Evolutionary conservation across 2,888 invertebrate genomes (phyloP), one percentile per base, ranked within the genome.

Genomic region (Yponomeuta cagnagella): DNA sequence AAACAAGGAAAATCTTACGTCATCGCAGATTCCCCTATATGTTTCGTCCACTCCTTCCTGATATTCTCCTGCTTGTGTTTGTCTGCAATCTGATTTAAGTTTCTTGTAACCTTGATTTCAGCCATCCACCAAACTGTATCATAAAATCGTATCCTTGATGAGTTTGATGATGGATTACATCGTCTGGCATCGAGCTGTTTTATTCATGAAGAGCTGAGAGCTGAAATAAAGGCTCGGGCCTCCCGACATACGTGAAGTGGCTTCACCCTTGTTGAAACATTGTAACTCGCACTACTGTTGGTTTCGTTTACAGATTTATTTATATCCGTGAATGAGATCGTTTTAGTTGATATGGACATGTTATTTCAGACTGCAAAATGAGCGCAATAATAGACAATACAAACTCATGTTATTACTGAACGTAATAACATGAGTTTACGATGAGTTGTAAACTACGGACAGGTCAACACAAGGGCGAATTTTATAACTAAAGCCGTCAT

Each of bases 1-100:
- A 85, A 88, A 87, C 87, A 81, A 80, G 84, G 52, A 80, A 86
- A 86, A 85, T 80, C 83, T 81, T 80, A 82, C 84, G 84, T 86
- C 81, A 81, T 82, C 81, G 52, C 15, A 58, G 81, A 84, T 85
- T 85, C 84, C 83, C 68, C 52, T 37, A 64, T 64, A 5, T 67
- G 15, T 67, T n/a, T 43, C 43, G 15, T 43, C 64, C 64, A 64
- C 8, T 3, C 64, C 30, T 12, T 15, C 52, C 52, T 58, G 15
- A 58, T 58, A 15, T 58, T 58, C 15, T 9, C 52, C 52, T 52
- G 52, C 52, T 58, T 15, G 52, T 58, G 3, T 58, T 58, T 58
- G 15, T 58, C 52, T 58, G 15, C 52, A 58, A 58, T 58, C 15
- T 5, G 0, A 58, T 58, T 58, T 3, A 3, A 1, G 52, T 58